Percentiles rank a stretch among this genome's conserved stretches.
Evolutionary conservation across 1,140 invertebrate species (phyloP).

Genomic region (Zophobas atratus): DNA sequence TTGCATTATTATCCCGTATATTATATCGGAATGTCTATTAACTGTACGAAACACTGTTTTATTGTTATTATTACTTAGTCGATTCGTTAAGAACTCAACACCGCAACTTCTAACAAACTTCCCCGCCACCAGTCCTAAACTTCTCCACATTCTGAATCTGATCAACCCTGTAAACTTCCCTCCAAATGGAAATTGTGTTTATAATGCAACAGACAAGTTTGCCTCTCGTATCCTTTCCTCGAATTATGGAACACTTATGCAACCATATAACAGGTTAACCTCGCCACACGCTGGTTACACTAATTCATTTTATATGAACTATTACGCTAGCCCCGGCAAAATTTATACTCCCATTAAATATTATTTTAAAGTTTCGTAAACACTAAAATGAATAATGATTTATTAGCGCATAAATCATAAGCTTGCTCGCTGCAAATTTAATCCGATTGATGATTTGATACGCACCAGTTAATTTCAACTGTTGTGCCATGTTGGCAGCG

Average conservation of each 20-base stretch:
- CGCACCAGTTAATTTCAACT: constrained; percentile 26
- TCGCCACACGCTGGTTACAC: constrained; percentile 11
- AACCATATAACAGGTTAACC: neutral
- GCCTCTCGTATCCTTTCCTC: neutral
- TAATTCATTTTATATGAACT: constrained; percentile 5
- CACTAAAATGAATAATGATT: constrained; percentile 14
- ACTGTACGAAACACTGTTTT: too few relatives aligned
- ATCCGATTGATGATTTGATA: constrained; percentile 38
- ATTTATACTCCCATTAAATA: constrained; percentile 10
- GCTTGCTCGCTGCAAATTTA: constrained; percentile 17
- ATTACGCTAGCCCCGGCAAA: neutral
- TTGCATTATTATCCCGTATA: too few relatives aligned
- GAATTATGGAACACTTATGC: neutral
- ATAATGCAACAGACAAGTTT: too few relatives aligned
- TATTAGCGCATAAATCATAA: constrained; percentile 5
- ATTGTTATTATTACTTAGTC: too few relatives aligned
- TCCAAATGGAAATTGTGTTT: too few relatives aligned
- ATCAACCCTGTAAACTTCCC: too few relatives aligned
- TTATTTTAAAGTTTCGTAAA: neutral
- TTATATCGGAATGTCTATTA: too few relatives aligned
- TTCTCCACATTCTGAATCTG: too few relatives aligned
- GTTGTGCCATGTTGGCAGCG: constrained; percentile 34
- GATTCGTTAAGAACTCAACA: too few relatives aligned
- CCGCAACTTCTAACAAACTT: too few relatives aligned
- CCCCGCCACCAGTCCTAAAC: too few relatives aligned